Evolutionary conservation across 1,140 invertebrate genomes (phyloP).

Genomic region (Lordiphosa clarofinis): DNA sequence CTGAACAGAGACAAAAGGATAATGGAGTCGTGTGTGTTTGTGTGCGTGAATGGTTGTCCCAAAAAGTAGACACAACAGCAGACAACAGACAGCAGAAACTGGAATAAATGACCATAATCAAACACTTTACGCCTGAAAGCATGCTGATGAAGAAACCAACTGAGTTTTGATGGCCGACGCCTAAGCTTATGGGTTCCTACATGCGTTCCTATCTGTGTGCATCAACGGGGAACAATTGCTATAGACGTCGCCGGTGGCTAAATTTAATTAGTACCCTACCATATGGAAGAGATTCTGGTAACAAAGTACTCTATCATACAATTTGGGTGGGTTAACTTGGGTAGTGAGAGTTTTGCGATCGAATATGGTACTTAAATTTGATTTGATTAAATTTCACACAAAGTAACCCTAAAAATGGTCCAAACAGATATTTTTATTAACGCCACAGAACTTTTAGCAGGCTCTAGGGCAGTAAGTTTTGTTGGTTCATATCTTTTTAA

Average conservation of each 20-base stretch:
- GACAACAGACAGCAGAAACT: slow-evolving; percentile 17
- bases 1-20: slow-evolving; percentile 38
- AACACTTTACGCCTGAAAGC: slow-evolving; percentile 74
- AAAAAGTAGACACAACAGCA: slow-evolving; percentile 47
- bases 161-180: slow-evolving; percentile 6
- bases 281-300: not conserved
- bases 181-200: slow-evolving; percentile 23
- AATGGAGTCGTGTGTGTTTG: slow-evolving; percentile 29
- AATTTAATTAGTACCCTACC: slow-evolving; percentile 64
- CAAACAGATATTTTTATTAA: no score
- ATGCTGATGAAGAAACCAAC: slow-evolving; percentile 45
- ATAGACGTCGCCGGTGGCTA: slow-evolving; percentile 53
- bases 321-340: not conserved
- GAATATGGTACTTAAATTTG: no score
- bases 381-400: no score
- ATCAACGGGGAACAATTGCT: slow-evolving; percentile 22
- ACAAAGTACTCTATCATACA: no score
- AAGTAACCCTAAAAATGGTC: no score
- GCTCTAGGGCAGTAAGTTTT: no score
- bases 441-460: no score
- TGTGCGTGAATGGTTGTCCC: slow-evolving; percentile 7
- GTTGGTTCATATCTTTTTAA: no score
- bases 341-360: no score
- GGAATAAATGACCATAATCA: slow-evolving; percentile 76
- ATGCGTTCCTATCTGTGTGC: slow-evolving; percentile 45